Evolutionary conservation across 1,140 invertebrate genomes (phyloP), one percentile per base, ranked within the genome.

Genomic region (Bombus impatiens): DNA sequence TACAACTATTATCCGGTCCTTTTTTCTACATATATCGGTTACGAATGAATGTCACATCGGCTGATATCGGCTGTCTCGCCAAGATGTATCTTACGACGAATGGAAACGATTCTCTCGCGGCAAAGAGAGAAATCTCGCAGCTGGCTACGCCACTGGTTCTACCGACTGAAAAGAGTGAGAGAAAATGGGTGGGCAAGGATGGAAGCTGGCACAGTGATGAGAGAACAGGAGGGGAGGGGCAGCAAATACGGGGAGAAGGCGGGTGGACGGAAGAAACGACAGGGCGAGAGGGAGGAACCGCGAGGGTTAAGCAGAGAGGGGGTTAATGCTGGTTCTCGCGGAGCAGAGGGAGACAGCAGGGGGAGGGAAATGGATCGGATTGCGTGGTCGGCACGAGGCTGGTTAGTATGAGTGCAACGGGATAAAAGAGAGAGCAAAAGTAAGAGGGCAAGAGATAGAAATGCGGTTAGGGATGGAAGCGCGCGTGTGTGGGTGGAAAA

Each of bases 171-270:
- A 88, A 86, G 89, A 89, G 86, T 71, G 88, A 90, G 88, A 87
- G 83, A 82, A 88, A 86, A 83, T 71, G 86, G 76, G 82, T 77
- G 79, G 82, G 80, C 71, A 82, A 89, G 75, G 89, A 89, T 87
- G 80, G 89, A 89, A 89, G 88, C 85, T 89, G 86, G 86, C 32
- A 89, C 85, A 87, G 82, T 72, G 80, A 78, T 70, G 86, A 80
- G 76, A 89, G 89, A 81, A 74, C 57, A 83, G 84, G 32, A 82
- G 81, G 78, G 37, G 65, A 76, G 81, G 78, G 32, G 72, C 76
- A 42, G 71, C n/a, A 76, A 28, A 72, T 72, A 53, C 75, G 86
- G 22, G n/a, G 44, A 70, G 68, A 57, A 44, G n/a, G 25, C 44
- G 75, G 75, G 57, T 25, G 76, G 57, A 77, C n/a, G 65, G 57